Evolutionary conservation across 2,113 vertebrate genomes (phyloP).

Genomic region (Burhinus bistriatus): DNA sequence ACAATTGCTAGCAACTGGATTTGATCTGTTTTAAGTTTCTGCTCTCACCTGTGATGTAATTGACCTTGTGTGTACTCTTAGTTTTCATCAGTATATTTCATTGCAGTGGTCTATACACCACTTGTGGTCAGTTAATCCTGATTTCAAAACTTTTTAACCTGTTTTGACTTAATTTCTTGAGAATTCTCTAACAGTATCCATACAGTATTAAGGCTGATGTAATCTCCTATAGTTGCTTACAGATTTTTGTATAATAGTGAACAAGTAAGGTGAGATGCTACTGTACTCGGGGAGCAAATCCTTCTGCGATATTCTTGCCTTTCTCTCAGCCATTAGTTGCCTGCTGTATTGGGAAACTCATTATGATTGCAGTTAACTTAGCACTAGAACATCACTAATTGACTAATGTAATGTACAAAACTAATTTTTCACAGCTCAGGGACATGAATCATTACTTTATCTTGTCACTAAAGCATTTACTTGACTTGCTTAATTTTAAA

Average conservation of each 20-base stretch:
- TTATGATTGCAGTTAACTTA: slow-evolving; percentile 55
- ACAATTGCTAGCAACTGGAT: neutral
- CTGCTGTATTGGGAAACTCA: slow-evolving; percentile 52
- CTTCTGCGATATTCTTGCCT: neutral
- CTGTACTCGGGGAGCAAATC: neutral
- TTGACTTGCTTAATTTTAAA: slow-evolving; percentile 70
- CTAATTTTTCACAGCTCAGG: slow-evolving; percentile 55
- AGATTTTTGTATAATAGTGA: neutral
- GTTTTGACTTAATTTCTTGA: neutral
- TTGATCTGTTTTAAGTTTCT: neutral
- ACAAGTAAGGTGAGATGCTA: neutral
- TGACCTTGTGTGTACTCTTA: neutral
- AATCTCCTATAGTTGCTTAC: neutral
- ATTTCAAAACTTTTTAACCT: neutral
- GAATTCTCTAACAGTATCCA: neutral
- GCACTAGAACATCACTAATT: slow-evolving; percentile 57
- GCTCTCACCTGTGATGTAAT: neutral
- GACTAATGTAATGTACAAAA: slow-evolving; percentile 53
- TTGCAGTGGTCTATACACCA: neutral
- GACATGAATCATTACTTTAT: slow-evolving; percentile 60
- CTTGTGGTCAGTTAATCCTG: neutral
- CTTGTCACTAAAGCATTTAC: slow-evolving; percentile 63
- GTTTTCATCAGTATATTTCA: neutral
- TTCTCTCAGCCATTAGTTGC: neutral
- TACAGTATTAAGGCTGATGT: neutral